Evolutionary conservation across 2,797 vertebrate species (phyloP).

Genomic region (Spea hammondii): DNA sequence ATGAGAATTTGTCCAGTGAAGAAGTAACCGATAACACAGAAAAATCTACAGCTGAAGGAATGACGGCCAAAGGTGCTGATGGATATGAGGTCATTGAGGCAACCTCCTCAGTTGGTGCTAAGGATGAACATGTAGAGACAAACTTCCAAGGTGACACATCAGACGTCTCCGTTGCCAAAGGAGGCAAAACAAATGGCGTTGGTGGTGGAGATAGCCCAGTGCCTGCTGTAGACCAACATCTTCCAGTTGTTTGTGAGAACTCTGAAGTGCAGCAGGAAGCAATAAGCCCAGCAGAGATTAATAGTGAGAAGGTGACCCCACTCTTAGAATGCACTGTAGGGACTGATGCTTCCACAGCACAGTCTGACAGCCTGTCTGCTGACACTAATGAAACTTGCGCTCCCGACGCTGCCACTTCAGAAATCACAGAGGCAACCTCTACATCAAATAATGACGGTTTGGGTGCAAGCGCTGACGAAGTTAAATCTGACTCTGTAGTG

Average conservation of each 20-base stretch:
- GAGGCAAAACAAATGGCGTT: constrained; percentile 55
- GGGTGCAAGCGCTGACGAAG: constrained; percentile 38
- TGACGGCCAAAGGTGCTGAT: background rate
- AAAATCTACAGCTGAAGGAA: background rate
- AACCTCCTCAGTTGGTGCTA: constrained; percentile 37
- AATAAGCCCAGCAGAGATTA: constrained; percentile 52
- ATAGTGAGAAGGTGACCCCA: constrained; percentile 54
- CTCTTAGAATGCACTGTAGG: constrained; percentile 48
- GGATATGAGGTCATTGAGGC: constrained; percentile 46
- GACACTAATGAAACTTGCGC: constrained; percentile 44
- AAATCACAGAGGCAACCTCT: background rate
- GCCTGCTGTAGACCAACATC: background rate
- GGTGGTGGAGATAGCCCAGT: background rate
- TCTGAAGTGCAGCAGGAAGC: constrained; percentile 56
- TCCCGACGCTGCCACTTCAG: constrained; percentile 46
- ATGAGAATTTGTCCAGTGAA: background rate
- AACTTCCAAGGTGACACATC: constrained; percentile 53
- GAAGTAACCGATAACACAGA: background rate
- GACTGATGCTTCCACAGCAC: constrained; percentile 14
- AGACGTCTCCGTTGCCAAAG: constrained; percentile 56
- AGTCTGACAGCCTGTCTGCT: background rate
- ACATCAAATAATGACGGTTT: background rate
- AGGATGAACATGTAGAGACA: constrained; percentile 43
- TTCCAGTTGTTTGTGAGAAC: constrained; percentile 51
- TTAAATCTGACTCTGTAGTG: constrained; percentile 1